Base-by-base conservation (phyloP, 2,113 vertebrate genomes). In the Barbus barbus region DNA sequence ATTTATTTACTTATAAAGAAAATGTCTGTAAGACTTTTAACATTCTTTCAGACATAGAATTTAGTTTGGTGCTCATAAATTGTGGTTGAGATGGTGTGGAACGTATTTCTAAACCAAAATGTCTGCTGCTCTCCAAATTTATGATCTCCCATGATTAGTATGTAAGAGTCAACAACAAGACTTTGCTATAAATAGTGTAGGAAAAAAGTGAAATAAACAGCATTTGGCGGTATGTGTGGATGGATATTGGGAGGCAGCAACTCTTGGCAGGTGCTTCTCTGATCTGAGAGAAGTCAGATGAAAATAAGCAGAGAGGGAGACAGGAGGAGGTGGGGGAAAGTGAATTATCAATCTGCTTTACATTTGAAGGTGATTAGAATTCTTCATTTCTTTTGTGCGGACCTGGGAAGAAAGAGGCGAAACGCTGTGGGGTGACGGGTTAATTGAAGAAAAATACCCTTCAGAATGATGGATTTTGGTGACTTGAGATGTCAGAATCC, bases 391-490 rank as follows among this genome's bases (percentile, higher is more conserved):
- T 91, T 91, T 88, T 91, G 88, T 93, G 84, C 48, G 56, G 89
- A 89, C 91, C 90, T 83, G 76, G 86, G 89, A 91, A 93, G 92
- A 94, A 92, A 93, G 91, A 91, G 87, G 88, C 73, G 86, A 86
- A 90, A 89, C 87, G 86, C 89, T 88, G 87, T 90, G 88, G 89
- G 93, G 89, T 93, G 91, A 94, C 92, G 94, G 94, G 94, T 95
- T 95, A 95, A 95, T 95, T 94, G 94, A 93, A 92, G 93, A 94
- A 93, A 94, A 94, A 95, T 94, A 93, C 92, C 94, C 91, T 94
- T 94, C 93, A 94, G 92, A 94, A 94, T 95, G 94, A 95, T 94
- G 92, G 94, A 95, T 95, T 95, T 95, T 93, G 91, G 93, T 94
- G 94, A 94, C 94, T 95, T 92, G 92, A 95, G 93, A 93, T 94